A percentile compares a stretch with the other conserved stretches of the same genome.
Evolutionary conservation across 2,797 vertebrate genomes (phyloP).

Genomic region (Esox lucius): DNA sequence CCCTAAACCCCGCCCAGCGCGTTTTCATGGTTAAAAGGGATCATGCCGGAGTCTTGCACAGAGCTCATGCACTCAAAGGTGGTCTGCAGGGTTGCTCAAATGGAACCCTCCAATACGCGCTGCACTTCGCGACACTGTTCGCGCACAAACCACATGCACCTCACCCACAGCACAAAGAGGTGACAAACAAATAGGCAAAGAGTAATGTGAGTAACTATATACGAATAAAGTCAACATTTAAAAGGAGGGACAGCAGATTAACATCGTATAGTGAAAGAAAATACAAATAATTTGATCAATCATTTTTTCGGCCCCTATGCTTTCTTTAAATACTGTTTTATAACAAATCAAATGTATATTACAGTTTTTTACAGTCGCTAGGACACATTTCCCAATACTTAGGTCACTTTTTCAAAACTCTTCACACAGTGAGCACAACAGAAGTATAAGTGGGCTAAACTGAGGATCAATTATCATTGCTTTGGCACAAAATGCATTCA

Average conservation of each 20-base stretch:
- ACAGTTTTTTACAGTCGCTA: too few species aligned
- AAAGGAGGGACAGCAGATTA: not conserved
- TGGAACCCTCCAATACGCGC: slow-evolving; percentile 44
- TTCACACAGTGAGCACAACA: too few species aligned
- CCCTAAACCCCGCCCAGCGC: slow-evolving; percentile 55
- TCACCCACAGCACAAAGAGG: not conserved
- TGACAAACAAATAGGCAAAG: not conserved
- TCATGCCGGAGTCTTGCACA: slow-evolving; percentile 60
- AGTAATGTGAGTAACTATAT: not conserved
- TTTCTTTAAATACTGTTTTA: not conserved
- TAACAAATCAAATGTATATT: not conserved
- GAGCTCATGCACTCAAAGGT: slow-evolving; percentile 45
- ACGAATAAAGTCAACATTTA: not conserved
- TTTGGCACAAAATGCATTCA: too few species aligned
- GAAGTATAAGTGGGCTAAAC: too few species aligned
- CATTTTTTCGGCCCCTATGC: not conserved
- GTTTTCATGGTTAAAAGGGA: slow-evolving; percentile 50
- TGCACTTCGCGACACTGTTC: not conserved
- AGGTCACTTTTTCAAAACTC: too few species aligned
- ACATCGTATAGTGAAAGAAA: not conserved
- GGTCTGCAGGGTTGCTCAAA: slow-evolving; percentile 39
- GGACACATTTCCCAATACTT: too few species aligned
- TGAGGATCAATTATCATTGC: too few species aligned
- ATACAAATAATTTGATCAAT: not conserved
- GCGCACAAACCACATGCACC: not conserved